phyloP scores from a whole-genome alignment of 2,797 vertebrate genomes.

The Podargus strigoides region DNA sequence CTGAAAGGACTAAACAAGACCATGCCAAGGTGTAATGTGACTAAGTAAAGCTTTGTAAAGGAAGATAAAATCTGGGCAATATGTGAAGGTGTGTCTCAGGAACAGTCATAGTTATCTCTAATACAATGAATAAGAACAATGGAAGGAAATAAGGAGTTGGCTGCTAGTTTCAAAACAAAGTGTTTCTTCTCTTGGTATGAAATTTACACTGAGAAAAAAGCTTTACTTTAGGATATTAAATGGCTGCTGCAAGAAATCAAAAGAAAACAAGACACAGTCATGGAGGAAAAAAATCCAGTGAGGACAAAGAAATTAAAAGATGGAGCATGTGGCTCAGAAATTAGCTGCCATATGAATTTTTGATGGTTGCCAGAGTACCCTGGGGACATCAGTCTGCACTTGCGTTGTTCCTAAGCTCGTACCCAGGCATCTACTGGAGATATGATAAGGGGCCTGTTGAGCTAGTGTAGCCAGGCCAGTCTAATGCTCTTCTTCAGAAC shows the following conservation, averaged over 20 bases:
- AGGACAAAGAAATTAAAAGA: background rate
- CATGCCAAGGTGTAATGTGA: background rate
- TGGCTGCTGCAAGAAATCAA: background rate
- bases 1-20: background rate
- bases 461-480: background rate
- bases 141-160: background rate
- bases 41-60: background rate
- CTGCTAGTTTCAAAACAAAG: background rate
- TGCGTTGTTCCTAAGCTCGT: background rate
- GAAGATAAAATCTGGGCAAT: background rate
- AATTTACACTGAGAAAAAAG: background rate
- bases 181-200: background rate
- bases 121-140: background rate
- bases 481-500: background rate
- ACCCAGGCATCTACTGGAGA: background rate
- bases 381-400: background rate
- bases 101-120: background rate
- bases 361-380: background rate
- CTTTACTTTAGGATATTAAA: background rate
- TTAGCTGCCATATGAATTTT: background rate
- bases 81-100: accelerated
- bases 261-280: background rate
- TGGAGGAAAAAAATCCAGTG: background rate
- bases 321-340: accelerated
- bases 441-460: background rate